Evolutionary conservation across 2,797 vertebrate species (phyloP).

Genomic region (Hirundo rustica): DNA sequence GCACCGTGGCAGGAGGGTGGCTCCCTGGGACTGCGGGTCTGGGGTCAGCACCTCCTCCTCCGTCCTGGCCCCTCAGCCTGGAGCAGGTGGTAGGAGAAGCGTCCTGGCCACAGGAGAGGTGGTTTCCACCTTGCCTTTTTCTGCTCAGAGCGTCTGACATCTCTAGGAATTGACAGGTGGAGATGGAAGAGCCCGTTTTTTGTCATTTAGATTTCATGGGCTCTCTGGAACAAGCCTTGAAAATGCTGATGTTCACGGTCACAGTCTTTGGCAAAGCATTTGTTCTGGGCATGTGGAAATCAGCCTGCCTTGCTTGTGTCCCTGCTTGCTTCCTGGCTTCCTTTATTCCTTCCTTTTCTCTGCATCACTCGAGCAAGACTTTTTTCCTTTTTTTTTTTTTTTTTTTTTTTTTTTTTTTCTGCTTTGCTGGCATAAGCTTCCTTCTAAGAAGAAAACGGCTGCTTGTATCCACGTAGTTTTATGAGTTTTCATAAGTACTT

Average conservation of each 20-base stretch:
- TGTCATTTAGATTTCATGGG: background rate
- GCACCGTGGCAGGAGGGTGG: fast-evolving
- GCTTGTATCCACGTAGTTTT: background rate
- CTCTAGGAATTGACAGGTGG: background rate
- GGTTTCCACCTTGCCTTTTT: fast-evolving
- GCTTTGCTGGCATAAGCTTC: background rate
- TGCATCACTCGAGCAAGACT: background rate
- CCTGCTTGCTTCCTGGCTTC: background rate
- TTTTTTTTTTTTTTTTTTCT: background rate
- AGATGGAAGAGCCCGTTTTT: background rate
- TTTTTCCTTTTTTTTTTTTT: background rate
- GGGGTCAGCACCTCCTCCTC: background rate
- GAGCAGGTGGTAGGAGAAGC: background rate
- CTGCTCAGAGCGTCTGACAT: fast-evolving
- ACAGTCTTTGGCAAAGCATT: background rate
- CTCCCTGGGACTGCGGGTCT: background rate
- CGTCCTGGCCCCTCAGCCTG: background rate
- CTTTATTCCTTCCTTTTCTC: background rate
- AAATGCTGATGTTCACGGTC: background rate
- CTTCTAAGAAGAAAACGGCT: conserved; percentile 11
- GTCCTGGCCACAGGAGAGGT: background rate
- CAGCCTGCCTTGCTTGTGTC: background rate
- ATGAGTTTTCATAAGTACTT: conserved; percentile 19
- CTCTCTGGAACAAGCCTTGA: background rate
- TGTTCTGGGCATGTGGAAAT: background rate